phyloP scores from a whole-genome alignment of 2,888 invertebrate species.

The Leptodirus hochenwartii region DNA sequence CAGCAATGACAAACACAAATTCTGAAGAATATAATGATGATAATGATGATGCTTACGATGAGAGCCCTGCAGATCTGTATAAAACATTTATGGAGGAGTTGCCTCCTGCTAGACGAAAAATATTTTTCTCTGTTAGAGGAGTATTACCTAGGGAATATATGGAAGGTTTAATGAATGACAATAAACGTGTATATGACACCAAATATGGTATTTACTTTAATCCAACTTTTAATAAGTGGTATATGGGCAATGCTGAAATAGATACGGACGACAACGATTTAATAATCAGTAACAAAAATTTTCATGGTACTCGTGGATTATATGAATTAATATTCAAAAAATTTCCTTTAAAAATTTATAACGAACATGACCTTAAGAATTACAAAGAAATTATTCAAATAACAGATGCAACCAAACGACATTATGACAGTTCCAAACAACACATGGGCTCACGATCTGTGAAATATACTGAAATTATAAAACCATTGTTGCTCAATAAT shows the following conservation, averaged over 20 bases:
- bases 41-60: too few relatives aligned
- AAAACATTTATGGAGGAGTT: too few relatives aligned
- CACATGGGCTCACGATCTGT: too few relatives aligned
- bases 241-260: slow-evolving; percentile 7
- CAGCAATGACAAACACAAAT: too few relatives aligned
- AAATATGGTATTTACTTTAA: slow-evolving; percentile 11
- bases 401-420: too few relatives aligned
- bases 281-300: slow-evolving; percentile 3
- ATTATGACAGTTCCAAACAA: too few relatives aligned
- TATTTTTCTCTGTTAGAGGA: background rate
- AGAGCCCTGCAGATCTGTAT: too few relatives aligned
- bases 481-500: too few relatives aligned
- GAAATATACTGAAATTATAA: too few relatives aligned
- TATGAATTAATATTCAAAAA: slow-evolving; percentile 12
- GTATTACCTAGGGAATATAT: background rate
- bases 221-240: slow-evolving; percentile 6
- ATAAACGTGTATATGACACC: slow-evolving; percentile 10
- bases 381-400: slow-evolving; percentile 6
- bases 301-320: slow-evolving; percentile 10
- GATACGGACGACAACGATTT: slow-evolving; percentile 5
- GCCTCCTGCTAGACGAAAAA: too few relatives aligned
- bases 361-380: slow-evolving; percentile 5
- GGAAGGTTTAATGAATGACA: too few relatives aligned
- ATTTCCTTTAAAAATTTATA: slow-evolving; percentile 8
- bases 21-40: too few relatives aligned